phyloP scores from a whole-genome alignment of 2,113 vertebrate genomes.

The Piaya cayana region DNA sequence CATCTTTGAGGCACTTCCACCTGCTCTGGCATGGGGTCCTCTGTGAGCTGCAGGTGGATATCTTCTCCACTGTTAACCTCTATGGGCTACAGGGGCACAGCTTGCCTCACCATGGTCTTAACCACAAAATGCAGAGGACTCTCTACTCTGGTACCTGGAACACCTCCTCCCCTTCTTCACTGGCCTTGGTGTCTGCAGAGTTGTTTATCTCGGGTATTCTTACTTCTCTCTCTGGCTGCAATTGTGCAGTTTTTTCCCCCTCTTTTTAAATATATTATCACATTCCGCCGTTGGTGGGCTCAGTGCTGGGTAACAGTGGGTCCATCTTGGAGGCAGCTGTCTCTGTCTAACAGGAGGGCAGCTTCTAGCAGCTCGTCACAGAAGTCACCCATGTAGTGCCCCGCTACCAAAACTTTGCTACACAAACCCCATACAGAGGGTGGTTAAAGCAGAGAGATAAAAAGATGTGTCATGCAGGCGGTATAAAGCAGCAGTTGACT shows the following conservation, averaged over 20 bases:
- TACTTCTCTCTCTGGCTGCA: background rate
- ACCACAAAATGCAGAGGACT: too few species aligned
- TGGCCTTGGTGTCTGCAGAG: background rate
- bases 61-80: background rate
- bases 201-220: background rate
- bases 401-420: too few species aligned
- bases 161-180: background rate
- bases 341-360: background rate
- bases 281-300: rapidly evolving
- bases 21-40: rapidly evolving
- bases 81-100: background rate
- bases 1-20: background rate
- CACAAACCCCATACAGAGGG: background rate
- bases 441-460: background rate
- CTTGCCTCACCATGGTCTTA: background rate
- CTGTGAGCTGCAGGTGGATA: rapidly evolving
- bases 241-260: background rate
- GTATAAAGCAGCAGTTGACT: background rate
- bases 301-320: rapidly evolving
- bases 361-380: background rate
- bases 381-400: background rate
- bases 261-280: rapidly evolving
- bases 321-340: background rate
- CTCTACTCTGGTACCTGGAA: rapidly evolving
- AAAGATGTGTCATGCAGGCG: background rate